Conservation (phyloP, 2,113 vertebrate genomes). For the Struthio camelus region DNA sequence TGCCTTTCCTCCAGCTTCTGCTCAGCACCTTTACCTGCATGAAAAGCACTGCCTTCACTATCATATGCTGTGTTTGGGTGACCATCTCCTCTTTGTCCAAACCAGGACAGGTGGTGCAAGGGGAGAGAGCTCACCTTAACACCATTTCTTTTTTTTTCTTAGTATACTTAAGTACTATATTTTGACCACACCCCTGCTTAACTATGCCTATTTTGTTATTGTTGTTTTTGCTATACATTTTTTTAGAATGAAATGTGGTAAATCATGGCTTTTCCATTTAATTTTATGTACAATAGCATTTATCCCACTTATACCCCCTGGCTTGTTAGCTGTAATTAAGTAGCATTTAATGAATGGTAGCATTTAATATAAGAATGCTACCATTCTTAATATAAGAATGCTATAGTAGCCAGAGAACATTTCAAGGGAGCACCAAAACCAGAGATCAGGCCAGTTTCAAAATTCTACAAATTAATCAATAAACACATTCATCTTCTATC, state of each 20-base stretch:
- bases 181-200: conserved; percentile 25
- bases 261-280: background rate
- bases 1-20: background rate
- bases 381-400: background rate
- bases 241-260: background rate
- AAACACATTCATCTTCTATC: background rate
- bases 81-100: background rate
- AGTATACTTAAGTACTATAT: conserved; percentile 41
- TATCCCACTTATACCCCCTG: no score
- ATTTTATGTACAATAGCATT: background rate
- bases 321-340: background rate
- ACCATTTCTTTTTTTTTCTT: background rate
- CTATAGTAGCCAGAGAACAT: background rate
- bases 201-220: background rate
- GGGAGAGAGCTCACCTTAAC: background rate
- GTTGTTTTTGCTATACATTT: background rate
- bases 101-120: background rate
- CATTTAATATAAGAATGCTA: background rate
- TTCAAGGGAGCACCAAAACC: background rate
- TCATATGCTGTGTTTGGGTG: background rate
- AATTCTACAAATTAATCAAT: background rate
- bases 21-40: background rate
- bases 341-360: background rate
- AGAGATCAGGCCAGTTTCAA: background rate
- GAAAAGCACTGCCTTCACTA: background rate